Base-by-base conservation (phyloP, 1,140 invertebrate species). In the Aphis gossypii region DNA sequence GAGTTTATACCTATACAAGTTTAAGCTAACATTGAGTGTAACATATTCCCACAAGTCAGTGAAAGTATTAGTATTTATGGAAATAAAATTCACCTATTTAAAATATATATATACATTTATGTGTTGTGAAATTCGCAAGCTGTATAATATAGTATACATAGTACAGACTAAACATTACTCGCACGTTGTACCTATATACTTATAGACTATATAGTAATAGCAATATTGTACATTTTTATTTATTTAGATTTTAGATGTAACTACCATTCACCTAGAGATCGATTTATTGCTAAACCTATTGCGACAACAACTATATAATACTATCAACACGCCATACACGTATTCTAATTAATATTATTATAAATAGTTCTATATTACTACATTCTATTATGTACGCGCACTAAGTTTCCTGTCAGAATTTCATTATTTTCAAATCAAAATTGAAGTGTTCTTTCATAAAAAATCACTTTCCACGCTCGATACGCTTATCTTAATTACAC, bases 71-170 rank as follows among this genome's bases (percentile, higher is more conserved):
- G 60, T 76, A 76, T 35, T n/a, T n/a, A 76, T 76, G 60, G 60
- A 76, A 76, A 76, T 76, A 76, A 76, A 76, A 76, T 76, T n/a
- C 60, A 76, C 60, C 30, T 76, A 76, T 76, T 76, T 76, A 76
- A 11, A n/a, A n/a, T 68, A 30, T 9, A 60, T 30, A 25, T 23
- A 25, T 60, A n/a, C n/a, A 7, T n/a, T 14, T 76, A 4, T 5
- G 4, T n/a, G 60, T 76, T 76, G 30, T 76, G 30, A 4, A n/a
- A 76, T 76, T 76, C 5, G 4, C 14, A 76, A 76, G 60, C 60
- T 6, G 14, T 2, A 76, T 68, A 68, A 68, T n/a, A 46, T 11
- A 46, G 4, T n/a, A 76, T 76, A 76, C 60, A n/a, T 18, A n/a
- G n/a, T 76, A 76, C 14, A 18, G 60, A 76, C 30, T 76, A 35